Evolutionary conservation across 2,888 invertebrate genomes (phyloP).

Genomic region (Ecdyonurus torrentis): DNA sequence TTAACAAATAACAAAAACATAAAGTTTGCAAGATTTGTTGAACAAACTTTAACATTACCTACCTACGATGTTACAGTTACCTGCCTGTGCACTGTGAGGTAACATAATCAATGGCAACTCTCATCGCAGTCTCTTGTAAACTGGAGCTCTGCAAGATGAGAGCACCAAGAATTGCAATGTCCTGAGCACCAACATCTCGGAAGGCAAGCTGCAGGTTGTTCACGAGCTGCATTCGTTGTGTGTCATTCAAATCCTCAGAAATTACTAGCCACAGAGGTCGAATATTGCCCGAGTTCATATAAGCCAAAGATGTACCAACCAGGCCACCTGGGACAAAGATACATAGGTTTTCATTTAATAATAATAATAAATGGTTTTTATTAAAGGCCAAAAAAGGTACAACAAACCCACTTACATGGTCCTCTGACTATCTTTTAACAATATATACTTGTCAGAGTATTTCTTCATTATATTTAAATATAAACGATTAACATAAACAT

Average conservation of each 20-base stretch:
- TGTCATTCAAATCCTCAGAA: not conserved
- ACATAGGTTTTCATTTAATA: too few relatives aligned
- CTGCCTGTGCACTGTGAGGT: not conserved
- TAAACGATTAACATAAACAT: too few relatives aligned
- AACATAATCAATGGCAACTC: not conserved
- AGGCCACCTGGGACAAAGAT: not conserved
- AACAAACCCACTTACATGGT: too few relatives aligned
- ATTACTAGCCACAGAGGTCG: not conserved
- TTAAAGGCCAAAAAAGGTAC: too few relatives aligned
- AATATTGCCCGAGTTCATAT: not conserved
- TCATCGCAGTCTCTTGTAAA: not conserved
- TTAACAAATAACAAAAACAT: too few relatives aligned
- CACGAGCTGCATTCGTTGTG: not conserved
- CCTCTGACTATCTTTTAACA: too few relatives aligned
- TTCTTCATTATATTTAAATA: too few relatives aligned
- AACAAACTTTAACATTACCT: too few relatives aligned
- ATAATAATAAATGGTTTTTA: too few relatives aligned
- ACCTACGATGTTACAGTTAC: too few relatives aligned
- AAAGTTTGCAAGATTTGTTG: too few relatives aligned
- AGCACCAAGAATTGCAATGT: not conserved
- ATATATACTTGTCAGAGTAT: too few relatives aligned
- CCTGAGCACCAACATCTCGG: not conserved
- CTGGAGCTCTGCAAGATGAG: not conserved
- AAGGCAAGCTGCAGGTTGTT: not conserved
- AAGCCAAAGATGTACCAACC: not conserved